Evolutionary conservation across 2,888 invertebrate genomes (phyloP).

Genomic region (Lamellibrachia satsuma): DNA sequence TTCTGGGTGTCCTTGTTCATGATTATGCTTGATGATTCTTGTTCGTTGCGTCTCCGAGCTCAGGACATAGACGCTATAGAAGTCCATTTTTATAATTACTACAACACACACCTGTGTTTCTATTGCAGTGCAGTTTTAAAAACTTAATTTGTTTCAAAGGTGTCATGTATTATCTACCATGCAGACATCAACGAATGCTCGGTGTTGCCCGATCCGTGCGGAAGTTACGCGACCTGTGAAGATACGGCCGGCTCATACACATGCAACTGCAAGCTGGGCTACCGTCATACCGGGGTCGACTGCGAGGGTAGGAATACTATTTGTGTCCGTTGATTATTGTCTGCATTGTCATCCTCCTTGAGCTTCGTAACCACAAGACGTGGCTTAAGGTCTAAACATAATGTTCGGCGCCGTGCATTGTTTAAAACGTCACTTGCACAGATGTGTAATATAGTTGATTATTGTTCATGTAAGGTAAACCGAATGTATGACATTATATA

Average conservation of each 20-base stretch:
- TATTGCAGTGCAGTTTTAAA: not conserved
- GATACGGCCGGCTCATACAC: slow-evolving; percentile 21
- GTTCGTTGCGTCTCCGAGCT: too few species aligned
- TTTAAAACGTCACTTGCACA: too few species aligned
- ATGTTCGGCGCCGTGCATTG: too few species aligned
- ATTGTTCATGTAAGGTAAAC: too few species aligned
- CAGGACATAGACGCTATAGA: too few species aligned
- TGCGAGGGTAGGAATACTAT: slow-evolving; percentile 9
- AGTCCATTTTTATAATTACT: not conserved
- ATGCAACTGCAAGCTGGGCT: slow-evolving; percentile 23
- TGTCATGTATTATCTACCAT: not conserved
- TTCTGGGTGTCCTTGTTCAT: too few species aligned
- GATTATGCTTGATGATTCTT: too few species aligned
- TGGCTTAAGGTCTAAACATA: too few species aligned
- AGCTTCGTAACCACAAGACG: too few species aligned
- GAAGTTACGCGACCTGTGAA: slow-evolving; percentile 17
- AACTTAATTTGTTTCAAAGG: not conserved
- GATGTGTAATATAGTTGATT: too few species aligned
- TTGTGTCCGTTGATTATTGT: not conserved
- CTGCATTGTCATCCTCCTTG: too few species aligned
- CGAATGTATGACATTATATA: too few species aligned
- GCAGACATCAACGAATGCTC: slow-evolving; percentile 28
- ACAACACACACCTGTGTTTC: not conserved
- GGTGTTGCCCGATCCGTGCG: not conserved
- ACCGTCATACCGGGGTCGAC: not conserved